phyloP scores from a whole-genome alignment of 2,888 invertebrate species.

The Hirudinaria manillensis region DNA sequence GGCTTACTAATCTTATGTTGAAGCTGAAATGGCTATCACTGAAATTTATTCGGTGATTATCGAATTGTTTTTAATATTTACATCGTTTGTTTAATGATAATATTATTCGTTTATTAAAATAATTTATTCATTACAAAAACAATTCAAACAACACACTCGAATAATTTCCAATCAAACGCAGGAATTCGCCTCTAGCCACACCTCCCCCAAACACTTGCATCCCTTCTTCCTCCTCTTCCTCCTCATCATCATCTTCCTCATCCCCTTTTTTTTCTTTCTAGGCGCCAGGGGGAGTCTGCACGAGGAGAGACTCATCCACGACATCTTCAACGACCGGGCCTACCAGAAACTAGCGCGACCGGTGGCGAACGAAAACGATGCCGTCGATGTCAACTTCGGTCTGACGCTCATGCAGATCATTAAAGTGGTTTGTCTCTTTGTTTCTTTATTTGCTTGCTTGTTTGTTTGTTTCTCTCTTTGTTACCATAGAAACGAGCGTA shows the following conservation, averaged over 20 bases:
- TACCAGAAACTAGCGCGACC: slow-evolving; percentile 55
- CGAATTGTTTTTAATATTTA: no score
- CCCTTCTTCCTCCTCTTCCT: slow-evolving; percentile 17
- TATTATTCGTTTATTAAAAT: no score
- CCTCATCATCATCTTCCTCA: slow-evolving; percentile 6
- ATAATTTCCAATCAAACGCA: neutral
- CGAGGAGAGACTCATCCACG: slow-evolving; percentile 39
- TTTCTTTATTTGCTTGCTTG: neutral
- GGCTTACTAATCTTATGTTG: no score
- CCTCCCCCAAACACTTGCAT: neutral
- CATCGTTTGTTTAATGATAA: no score
- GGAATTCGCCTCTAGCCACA: slow-evolving; percentile 8
- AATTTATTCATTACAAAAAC: neutral
- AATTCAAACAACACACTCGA: neutral
- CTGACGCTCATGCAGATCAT: slow-evolving; percentile 56
- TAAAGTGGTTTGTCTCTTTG: slow-evolving; percentile 51
- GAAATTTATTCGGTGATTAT: no score
- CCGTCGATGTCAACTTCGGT: slow-evolving; percentile 53
- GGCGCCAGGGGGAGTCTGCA: slow-evolving; percentile 32
- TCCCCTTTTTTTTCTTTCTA: neutral
- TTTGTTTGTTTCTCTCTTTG: neutral
- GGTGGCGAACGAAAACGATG: slow-evolving; percentile 51
- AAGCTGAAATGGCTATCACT: no score
- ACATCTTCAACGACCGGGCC: slow-evolving; percentile 37
- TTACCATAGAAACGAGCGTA: no score